These are phyloP conservation scores for Callipepla squamata DNA, from an alignment of 2,113 vertebrate genomes.

Conservation along the genomic window DNA sequence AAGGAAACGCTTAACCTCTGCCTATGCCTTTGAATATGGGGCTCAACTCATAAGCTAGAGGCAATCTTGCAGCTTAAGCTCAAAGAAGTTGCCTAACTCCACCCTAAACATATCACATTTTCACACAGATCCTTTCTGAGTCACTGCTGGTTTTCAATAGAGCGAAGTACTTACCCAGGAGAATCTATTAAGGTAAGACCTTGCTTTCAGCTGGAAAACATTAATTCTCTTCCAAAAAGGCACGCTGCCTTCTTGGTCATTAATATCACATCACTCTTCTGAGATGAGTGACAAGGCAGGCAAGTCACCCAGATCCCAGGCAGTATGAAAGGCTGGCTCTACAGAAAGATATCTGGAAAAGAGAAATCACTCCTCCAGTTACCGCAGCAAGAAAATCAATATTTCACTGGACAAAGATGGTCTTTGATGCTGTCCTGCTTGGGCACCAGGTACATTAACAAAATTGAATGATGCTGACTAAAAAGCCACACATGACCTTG, in stretches of 20 bases:
- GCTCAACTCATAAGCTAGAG: background rate
- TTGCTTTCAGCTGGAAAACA: conserved; percentile 42
- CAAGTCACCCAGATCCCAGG: background rate
- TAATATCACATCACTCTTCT: conserved; percentile 30
- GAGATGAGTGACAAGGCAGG: conserved; percentile 27
- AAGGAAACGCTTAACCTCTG: background rate
- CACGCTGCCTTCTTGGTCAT: background rate
- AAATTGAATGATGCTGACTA: background rate
- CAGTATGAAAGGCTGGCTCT: background rate
- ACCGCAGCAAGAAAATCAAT: conserved; percentile 12
- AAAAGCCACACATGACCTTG: background rate
- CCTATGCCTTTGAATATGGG: background rate
- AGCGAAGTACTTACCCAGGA: background rate
- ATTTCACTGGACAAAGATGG: background rate
- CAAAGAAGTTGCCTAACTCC: background rate
- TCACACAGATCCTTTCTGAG: background rate
- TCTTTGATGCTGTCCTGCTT: background rate
- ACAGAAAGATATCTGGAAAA: background rate
- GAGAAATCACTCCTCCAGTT: conserved; percentile 25
- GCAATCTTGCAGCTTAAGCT: background rate
- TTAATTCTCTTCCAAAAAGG: conserved; percentile 25
- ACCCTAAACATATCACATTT: background rate
- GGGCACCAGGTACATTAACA: background rate
- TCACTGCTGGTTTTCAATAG: background rate
- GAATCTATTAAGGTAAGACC: conserved; percentile 33